Conservation (phyloP, 2,888 invertebrate species). For the Troglohyphantes excavatus region DNA sequence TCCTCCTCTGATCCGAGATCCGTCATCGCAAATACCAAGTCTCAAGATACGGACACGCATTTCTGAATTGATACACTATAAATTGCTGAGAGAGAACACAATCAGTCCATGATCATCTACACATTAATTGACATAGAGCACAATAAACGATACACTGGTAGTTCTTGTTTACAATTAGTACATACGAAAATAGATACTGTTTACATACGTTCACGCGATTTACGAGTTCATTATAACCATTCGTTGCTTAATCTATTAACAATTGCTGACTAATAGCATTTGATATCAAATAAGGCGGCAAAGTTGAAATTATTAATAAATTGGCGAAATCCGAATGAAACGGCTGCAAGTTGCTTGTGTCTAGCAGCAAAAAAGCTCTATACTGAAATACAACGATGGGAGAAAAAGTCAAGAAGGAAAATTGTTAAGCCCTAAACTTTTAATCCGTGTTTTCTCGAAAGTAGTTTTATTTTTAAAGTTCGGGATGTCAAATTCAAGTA, state of each 20-base stretch:
- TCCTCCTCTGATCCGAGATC: background rate
- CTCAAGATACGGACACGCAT: background rate
- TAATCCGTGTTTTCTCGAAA: too few relatives aligned
- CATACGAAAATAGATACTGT: constrained; percentile 45
- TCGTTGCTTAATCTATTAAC: constrained; percentile 32
- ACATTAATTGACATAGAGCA: constrained; percentile 18
- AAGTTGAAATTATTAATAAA: too few relatives aligned
- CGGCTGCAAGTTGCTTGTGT: too few relatives aligned
- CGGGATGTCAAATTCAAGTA: too few relatives aligned
- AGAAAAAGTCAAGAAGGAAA: too few relatives aligned
- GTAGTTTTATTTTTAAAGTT: too few relatives aligned
- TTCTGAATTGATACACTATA: background rate
- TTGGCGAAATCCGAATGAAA: too few relatives aligned
- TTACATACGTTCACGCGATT: constrained; percentile 22
- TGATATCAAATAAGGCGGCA: too few relatives aligned
- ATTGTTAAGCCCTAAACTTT: too few relatives aligned
- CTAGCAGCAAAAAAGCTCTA: too few relatives aligned
- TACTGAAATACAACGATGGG: too few relatives aligned
- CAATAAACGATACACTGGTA: background rate
- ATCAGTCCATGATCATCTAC: background rate
- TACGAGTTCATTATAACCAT: background rate
- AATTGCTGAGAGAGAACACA: background rate
- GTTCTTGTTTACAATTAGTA: constrained; percentile 17
- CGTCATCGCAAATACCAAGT: constrained; percentile 46
- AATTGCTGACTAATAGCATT: too few relatives aligned